Conservation (phyloP, 2,113 vertebrate genomes). For the Cynocephalus volans region DNA sequence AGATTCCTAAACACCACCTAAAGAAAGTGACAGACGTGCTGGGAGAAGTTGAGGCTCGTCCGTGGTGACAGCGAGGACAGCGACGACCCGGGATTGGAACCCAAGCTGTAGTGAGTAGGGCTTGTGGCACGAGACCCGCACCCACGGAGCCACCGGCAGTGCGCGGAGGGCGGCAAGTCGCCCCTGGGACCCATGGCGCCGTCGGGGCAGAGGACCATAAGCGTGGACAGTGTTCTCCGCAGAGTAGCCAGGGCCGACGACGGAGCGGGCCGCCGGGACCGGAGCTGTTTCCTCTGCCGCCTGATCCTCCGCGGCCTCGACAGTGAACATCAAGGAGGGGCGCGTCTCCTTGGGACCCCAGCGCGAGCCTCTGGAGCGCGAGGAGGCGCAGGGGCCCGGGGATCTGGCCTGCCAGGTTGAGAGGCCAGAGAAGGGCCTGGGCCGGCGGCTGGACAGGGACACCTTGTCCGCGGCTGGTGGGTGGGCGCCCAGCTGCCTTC, state of each 20-base stretch:
- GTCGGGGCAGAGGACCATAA: background rate
- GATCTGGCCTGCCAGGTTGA: background rate
- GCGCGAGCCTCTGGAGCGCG: background rate
- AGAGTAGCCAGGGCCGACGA: background rate
- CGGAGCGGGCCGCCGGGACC: rapidly evolving
- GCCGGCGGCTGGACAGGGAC: rapidly evolving
- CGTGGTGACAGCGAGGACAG: background rate
- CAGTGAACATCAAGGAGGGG: rapidly evolving
- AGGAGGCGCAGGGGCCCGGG: rapidly evolving
- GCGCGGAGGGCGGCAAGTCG: background rate
- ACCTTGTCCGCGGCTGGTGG: no score
- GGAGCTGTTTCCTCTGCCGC: background rate
- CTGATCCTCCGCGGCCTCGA: background rate
- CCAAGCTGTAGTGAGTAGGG: no score
- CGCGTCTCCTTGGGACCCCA: rapidly evolving
- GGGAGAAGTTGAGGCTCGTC: background rate
- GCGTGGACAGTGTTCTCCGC: rapidly evolving
- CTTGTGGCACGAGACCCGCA: rapidly evolving
- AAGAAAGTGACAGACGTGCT: background rate
- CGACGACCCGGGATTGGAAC: background rate
- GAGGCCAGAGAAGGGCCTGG: background rate
- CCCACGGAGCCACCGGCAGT: background rate
- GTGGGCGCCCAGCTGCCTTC: background rate
- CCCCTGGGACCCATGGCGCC: rapidly evolving
- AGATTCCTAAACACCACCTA: background rate